Evolutionary conservation across 1,140 invertebrate genomes (phyloP).

Genomic region (Sogatella furcifera): DNA sequence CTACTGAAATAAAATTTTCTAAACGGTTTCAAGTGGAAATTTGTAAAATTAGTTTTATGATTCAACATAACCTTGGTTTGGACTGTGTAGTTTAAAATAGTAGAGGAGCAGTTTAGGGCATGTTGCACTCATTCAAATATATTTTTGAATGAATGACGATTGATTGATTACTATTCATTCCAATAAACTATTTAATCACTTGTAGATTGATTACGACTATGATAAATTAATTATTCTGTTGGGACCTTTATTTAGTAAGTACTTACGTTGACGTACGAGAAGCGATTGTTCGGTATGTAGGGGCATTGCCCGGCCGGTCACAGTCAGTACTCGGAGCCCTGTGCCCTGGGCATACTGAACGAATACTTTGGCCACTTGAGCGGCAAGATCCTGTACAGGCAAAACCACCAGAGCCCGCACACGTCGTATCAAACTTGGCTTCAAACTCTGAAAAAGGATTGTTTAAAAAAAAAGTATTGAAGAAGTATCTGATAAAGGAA

Average conservation of each 20-base stretch:
- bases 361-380: conserved; percentile 78
- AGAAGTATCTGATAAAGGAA: no score
- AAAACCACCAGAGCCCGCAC: conserved; percentile 79
- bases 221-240: background rate
- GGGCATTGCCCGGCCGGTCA: conserved; percentile 54
- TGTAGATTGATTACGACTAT: no score
- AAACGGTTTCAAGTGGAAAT: no score
- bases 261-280: conserved; percentile 55
- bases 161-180: no score
- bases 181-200: no score
- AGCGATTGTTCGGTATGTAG: conserved; percentile 64
- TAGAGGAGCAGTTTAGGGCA: no score
- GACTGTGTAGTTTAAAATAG: no score
- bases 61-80: no score
- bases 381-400: conserved; percentile 83
- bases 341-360: conserved; percentile 58
- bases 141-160: no score
- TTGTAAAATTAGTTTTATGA: no score
- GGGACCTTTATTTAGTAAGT: background rate
- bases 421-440: conserved; percentile 36
- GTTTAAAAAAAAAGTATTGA: conserved; percentile 1
- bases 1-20: no score
- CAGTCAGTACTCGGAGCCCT: conserved; percentile 55
- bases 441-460: conserved; percentile 35
- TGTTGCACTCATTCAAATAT: no score